phyloP scores from a whole-genome alignment of 1,140 invertebrate species.

The Sinonovacula constricta region DNA sequence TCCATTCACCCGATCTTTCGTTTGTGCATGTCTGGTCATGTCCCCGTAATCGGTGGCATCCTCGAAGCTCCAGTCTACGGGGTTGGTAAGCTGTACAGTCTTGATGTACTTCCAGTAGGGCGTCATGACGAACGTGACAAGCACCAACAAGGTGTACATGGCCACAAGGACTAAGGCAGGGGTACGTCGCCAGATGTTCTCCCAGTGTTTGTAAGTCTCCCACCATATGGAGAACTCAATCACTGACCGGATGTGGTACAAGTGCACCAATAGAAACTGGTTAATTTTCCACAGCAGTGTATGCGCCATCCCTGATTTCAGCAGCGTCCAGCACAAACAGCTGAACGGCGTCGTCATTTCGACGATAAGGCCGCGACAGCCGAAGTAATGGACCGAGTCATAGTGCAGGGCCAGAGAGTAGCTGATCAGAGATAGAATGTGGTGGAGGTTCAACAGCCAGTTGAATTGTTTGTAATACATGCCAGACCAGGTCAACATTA shows the following conservation, averaged over 20 bases:
- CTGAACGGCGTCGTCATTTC: slow-evolving; percentile 53
- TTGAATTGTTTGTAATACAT: slow-evolving; percentile 58
- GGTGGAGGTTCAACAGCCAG: slow-evolving; percentile 64
- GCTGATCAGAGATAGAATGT: slow-evolving; percentile 59
- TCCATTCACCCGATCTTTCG: too few relatives aligned
- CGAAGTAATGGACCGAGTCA: slow-evolving; percentile 48
- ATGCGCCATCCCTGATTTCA: slow-evolving; percentile 44
- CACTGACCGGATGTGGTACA: slow-evolving; percentile 52
- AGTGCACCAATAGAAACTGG: slow-evolving; percentile 54
- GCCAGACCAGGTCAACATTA: slow-evolving; percentile 59
- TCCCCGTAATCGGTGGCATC: neutral
- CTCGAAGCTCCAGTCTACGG: slow-evolving; percentile 40
- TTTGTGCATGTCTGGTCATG: neutral
- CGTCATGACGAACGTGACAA: slow-evolving; percentile 48
- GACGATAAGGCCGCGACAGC: slow-evolving; percentile 25
- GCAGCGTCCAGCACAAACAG: slow-evolving; percentile 50
- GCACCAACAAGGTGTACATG: slow-evolving; percentile 3
- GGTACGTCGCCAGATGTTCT: slow-evolving; percentile 1
- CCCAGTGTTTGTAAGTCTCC: slow-evolving; percentile 32
- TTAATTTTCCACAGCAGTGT: slow-evolving; percentile 57
- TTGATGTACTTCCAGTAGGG: slow-evolving; percentile 60
- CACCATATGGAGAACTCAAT: slow-evolving; percentile 48
- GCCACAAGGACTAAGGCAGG: slow-evolving; percentile 17
- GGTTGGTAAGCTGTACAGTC: slow-evolving; percentile 49
- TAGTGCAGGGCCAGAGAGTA: neutral